A percentile compares a stretch with the other conserved stretches of the same genome.
Evolutionary conservation across 2,113 vertebrate genomes (phyloP).

Genomic region (Pogona vitticeps): DNA sequence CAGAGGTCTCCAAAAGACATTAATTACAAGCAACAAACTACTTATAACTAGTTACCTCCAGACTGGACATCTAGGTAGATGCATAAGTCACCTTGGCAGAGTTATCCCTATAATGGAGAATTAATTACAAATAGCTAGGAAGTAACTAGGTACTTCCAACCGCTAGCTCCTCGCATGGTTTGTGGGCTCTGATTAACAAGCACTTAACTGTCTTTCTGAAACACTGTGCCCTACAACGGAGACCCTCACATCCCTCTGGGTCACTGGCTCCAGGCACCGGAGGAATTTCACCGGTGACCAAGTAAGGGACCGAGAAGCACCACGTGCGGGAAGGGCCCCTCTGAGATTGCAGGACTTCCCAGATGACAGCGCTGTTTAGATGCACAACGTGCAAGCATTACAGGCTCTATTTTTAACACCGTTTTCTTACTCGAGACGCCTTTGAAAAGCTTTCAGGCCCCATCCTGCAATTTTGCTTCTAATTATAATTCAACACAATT

Average conservation of each 20-base stretch:
- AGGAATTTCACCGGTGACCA: not conserved
- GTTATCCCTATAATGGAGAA: too few relatives aligned
- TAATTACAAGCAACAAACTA: too few relatives aligned
- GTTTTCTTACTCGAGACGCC: not conserved
- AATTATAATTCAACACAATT: constrained; percentile 31
- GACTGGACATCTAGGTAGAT: too few relatives aligned
- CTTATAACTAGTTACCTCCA: too few relatives aligned
- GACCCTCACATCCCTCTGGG: too few relatives aligned
- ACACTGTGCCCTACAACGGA: too few relatives aligned
- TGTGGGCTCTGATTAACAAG: not conserved
- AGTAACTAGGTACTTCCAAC: not conserved
- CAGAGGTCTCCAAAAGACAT: too few relatives aligned
- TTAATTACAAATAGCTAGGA: too few relatives aligned
- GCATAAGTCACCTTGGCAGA: too few relatives aligned
- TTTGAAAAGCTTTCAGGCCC: constrained; percentile 6
- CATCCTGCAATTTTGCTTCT: constrained; percentile 7
- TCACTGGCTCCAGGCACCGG: too few relatives aligned
- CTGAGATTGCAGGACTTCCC: too few relatives aligned
- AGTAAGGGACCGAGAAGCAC: not conserved
- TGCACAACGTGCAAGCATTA: not conserved
- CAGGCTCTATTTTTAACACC: not conserved
- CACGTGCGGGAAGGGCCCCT: not conserved
- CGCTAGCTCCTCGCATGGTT: not conserved
- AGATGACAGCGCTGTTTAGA: not conserved
- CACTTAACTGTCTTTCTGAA: constrained; percentile 9